Base-by-base conservation (phyloP, 2,113 vertebrate species). In the Bos javanicus region DNA sequence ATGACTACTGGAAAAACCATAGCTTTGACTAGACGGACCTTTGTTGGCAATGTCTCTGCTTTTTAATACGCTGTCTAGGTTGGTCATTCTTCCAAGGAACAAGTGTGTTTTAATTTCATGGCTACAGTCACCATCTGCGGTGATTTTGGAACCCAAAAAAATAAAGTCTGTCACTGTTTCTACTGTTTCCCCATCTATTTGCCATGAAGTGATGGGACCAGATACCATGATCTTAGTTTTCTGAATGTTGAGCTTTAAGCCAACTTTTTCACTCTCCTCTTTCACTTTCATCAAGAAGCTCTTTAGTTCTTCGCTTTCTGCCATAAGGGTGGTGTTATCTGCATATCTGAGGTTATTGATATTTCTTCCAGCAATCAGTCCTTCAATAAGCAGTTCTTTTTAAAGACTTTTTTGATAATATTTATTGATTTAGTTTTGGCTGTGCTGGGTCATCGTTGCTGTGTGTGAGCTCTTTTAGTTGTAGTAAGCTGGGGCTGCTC, bases 101-200 rank as follows among this genome's bases (percentile, higher is more conserved):
- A 23, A 36, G 64, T 3, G 5, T 71, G n/a, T 71, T 71, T 36
- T 71, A 36, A 11, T 71, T 71, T 71, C 19, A 0, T 71, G 64
- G n/a, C n/a, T 71, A n/a, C 19, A 6, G n/a, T 71, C n/a, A 71
- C n/a, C 19, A 71, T 71, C 64, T 36, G 17, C 9, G 36, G 64
- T 36, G 64, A 71, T 71, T 71, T 71, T 71, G 64, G n/a, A 71
- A n/a, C 9, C n/a, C 19, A 1, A 1, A 2, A 71, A 36, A 71
- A 23, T 36, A 71, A 71, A 71, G 9, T 71, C n/a, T 71, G n/a
- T 23, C 10, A 71, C 9, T 36, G 9, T 71, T 71, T 71, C 64
- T 9, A 23, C 21, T 2, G 17, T 36, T 21, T 71, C n/a, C 9
- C 17, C 0, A 0, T 67, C n/a, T 36, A 71, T 71, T 12, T 71